Evolutionary conservation across 2,113 vertebrate genomes (phyloP), one percentile per base, ranked within the genome.

Genomic region (Hippolais icterina): DNA sequence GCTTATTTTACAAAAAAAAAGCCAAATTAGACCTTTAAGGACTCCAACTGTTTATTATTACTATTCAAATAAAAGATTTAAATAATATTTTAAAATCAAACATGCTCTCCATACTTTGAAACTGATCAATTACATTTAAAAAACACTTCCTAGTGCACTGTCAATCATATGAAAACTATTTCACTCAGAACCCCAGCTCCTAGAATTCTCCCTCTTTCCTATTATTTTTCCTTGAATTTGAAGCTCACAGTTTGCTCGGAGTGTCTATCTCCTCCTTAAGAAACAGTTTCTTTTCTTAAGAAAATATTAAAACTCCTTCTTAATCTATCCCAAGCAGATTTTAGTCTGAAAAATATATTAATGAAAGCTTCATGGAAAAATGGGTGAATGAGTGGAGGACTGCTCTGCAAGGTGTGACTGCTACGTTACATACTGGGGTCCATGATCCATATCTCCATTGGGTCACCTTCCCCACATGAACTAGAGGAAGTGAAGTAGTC

Each of bases 361-460:
- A 81, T 37, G 27, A 89, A 5, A 66, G 14, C 28, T 86, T 85
- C 27, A 83, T 24, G 12, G 14, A 50, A 87, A 88, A 87, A 83
- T 7, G 4, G 4, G 16, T 44, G 41, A 93, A 46, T 19, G 46
- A 93, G 49, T 15, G 11, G 11, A 72, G 13, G 15, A 83, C 21
- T 27, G 19, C 17, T 71, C 22, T 46, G 60, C 20, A 52, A 87
- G 29, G 41, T 49, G 14, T 46, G 41, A 60, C 27, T 70, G 21
- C 25, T 65, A 47, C 21, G 61, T 89, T 95, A 97, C 98, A 98
- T 97, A 99, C 99, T 75, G 98, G 98, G 3, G 99, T 99, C 99
- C 99, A 99, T 56, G 99, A 99, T 84, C 99, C 99, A 5, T 98
- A 98, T 98, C 99, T 97, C 99, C 99, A 99, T 46, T 99, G 98